Evolutionary conservation across 2,888 invertebrate species (phyloP).

Genomic region (Serripes groenlandicus): DNA sequence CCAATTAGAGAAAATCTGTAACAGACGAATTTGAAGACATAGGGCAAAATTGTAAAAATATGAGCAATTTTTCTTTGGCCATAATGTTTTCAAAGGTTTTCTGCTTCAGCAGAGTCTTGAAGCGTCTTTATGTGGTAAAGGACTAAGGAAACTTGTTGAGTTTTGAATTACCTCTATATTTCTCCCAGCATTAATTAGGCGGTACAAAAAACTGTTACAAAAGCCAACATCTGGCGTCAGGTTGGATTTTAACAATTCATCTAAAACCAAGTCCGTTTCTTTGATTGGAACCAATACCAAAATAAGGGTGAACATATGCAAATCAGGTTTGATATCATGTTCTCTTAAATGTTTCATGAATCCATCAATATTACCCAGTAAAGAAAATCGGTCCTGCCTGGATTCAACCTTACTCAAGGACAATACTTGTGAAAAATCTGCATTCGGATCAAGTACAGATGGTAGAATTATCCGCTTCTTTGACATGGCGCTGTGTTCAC

Average conservation of each 20-base stretch:
- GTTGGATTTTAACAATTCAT: conserved; percentile 88
- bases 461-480: too few relatives aligned
- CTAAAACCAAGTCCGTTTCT: conserved; percentile 89
- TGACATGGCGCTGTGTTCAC: background rate
- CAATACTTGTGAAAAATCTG: conserved; percentile 32
- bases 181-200: background rate
- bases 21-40: too few relatives aligned
- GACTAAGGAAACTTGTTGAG: background rate
- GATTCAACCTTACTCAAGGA: conserved; percentile 33
- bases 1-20: too few relatives aligned
- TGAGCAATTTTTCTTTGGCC: background rate
- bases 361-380: conserved; percentile 93
- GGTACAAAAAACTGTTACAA: conserved; percentile 88
- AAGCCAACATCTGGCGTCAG: conserved; percentile 92
- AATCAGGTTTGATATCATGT: conserved; percentile 90
- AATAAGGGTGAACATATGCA: conserved; percentile 93
- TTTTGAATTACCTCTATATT: background rate
- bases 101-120: background rate
- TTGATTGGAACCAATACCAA: conserved; percentile 91
- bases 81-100: background rate
- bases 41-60: background rate
- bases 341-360: conserved; percentile 92
- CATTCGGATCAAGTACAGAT: conserved; percentile 69
- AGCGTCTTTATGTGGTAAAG: background rate
- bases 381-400: conserved; percentile 79